phyloP scores from a whole-genome alignment of 2,797 vertebrate genomes.

The Telmatherina bonti region DNA sequence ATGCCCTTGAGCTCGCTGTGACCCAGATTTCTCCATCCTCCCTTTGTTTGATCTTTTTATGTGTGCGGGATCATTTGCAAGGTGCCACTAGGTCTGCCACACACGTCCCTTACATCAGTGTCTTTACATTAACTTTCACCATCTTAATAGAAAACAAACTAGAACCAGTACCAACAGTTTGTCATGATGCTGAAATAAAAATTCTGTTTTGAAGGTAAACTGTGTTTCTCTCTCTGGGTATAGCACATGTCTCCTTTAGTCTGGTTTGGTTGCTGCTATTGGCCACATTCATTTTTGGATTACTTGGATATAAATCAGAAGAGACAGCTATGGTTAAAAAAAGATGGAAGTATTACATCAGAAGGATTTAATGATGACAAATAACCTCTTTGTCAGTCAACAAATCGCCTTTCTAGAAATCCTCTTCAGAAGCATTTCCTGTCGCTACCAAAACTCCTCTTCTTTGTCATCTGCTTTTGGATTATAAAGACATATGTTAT shows the following conservation, averaged over 20 bases:
- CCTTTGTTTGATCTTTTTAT: conserved; percentile 44
- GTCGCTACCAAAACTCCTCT: background rate
- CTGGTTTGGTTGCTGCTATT: conserved; percentile 13
- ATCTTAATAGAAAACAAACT: background rate
- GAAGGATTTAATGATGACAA: conserved; percentile 66
- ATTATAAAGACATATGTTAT: background rate
- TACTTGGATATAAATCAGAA: conserved; percentile 27
- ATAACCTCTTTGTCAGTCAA: conserved; percentile 68
- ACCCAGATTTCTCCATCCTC: conserved; percentile 62
- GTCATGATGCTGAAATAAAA: conserved; percentile 11
- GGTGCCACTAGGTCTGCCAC: conserved; percentile 11
- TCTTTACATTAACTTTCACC: conserved; percentile 18
- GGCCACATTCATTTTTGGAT: conserved; percentile 23
- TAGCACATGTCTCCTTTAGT: background rate
- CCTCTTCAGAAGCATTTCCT: conserved; percentile 62
- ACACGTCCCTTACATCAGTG: background rate
- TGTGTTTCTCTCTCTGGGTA: background rate
- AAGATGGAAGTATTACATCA: conserved; percentile 72
- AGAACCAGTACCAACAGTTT: conserved; percentile 5
- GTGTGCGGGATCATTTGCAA: conserved; percentile 33
- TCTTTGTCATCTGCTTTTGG: conserved; percentile 18
- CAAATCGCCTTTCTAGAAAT: conserved; percentile 72
- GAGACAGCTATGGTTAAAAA: conserved; percentile 55
- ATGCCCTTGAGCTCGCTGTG: conserved; percentile 47
- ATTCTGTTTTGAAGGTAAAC: conserved; percentile 1